Conservation (phyloP, 2,888 invertebrate species). For the Tinea semifulvella region DNA sequence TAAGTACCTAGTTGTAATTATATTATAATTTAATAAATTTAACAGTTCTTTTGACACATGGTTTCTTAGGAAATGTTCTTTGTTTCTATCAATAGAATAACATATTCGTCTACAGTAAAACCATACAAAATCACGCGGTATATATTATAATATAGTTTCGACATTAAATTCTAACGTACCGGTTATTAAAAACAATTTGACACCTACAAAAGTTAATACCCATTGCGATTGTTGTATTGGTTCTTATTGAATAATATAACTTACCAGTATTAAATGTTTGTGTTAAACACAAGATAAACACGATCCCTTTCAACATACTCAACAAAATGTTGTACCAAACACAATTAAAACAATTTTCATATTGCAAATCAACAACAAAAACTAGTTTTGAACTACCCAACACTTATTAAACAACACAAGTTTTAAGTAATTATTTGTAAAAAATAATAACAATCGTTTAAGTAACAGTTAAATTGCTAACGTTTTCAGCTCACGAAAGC, state of each 20-base stretch:
- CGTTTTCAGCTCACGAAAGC: not conserved
- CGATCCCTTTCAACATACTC: not conserved
- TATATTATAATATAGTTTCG: too few species aligned
- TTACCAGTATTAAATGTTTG: slow-evolving; percentile 6
- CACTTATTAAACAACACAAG: not conserved
- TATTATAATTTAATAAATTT: too few species aligned
- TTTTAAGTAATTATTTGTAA: slow-evolving; percentile 3
- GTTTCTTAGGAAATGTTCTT: too few species aligned
- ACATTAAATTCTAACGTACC: too few species aligned
- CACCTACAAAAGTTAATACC: too few species aligned
- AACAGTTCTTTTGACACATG: too few species aligned
- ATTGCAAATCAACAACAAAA: slow-evolving; percentile 5
- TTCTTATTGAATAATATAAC: not conserved
- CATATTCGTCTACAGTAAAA: too few species aligned
- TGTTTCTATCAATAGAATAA: too few species aligned
- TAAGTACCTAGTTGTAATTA: too few species aligned
- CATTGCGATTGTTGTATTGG: not conserved
- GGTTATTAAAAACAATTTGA: too few species aligned
- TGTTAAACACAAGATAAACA: not conserved
- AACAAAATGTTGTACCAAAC: not conserved
- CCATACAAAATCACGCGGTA: too few species aligned
- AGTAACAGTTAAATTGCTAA: not conserved
- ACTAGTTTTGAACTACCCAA: not conserved
- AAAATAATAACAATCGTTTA: not conserved
- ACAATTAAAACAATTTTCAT: slow-evolving; percentile 8